phyloP scores from a whole-genome alignment of 2,797 vertebrate genomes.

The Fistularia commersonii region DNA sequence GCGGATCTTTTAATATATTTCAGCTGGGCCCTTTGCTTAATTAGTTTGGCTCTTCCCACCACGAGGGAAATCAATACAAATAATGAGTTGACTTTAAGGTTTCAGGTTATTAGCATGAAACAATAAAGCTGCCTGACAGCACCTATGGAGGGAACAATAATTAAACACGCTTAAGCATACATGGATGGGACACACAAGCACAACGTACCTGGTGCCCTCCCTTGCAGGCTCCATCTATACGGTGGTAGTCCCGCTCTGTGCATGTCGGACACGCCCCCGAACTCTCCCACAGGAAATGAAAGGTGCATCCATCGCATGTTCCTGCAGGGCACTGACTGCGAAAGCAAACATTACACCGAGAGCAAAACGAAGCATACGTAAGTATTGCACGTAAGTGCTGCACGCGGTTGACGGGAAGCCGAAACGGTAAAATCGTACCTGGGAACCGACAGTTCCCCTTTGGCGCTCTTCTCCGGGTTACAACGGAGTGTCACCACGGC shows the following conservation, averaged over 20 bases:
- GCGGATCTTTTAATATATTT: too few species aligned
- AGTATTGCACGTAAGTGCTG: neutral
- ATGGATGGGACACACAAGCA: neutral
- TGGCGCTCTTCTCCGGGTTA: slow-evolving; percentile 76
- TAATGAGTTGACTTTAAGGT: slow-evolving; percentile 9
- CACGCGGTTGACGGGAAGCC: neutral
- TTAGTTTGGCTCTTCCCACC: neutral
- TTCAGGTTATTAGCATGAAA: neutral
- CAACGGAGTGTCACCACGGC: slow-evolving; percentile 89
- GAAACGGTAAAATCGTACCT: slow-evolving; percentile 72
- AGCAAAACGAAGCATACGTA: slow-evolving; percentile 19
- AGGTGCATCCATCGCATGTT: slow-evolving; percentile 93
- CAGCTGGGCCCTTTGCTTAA: too few species aligned
- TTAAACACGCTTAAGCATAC: neutral
- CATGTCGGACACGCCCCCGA: slow-evolving; percentile 91
- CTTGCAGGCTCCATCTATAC: slow-evolving; percentile 92
- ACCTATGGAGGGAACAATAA: too few species aligned
- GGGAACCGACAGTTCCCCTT: slow-evolving; percentile 86
- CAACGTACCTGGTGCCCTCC: slow-evolving; percentile 83
- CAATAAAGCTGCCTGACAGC: too few species aligned
- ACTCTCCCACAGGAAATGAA: slow-evolving; percentile 93
- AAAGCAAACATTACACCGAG: slow-evolving; percentile 10
- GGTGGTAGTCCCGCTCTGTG: slow-evolving; percentile 86
- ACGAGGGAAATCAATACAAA: slow-evolving; percentile 6
- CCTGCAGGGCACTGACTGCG: slow-evolving; percentile 88